Conservation (phyloP, 2,797 vertebrate genomes). For the Melanotaenia nigrans region DNA sequence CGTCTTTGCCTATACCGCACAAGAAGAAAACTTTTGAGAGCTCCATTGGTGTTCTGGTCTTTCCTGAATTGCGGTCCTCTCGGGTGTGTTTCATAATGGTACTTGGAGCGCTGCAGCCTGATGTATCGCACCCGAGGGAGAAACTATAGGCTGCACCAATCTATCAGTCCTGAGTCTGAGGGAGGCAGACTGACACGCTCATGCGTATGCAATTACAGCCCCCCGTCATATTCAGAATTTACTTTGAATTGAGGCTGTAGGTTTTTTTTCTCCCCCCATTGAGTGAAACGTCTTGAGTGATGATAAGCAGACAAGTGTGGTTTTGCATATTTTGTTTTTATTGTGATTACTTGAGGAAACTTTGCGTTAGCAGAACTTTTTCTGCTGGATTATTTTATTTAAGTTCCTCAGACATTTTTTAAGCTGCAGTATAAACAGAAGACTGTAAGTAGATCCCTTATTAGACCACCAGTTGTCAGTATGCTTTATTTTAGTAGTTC, state of each 20-base stretch:
- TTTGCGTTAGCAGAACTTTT: conserved; percentile 76
- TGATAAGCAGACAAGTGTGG: conserved; percentile 64
- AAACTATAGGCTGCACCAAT: conserved; percentile 75
- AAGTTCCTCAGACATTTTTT: conserved; percentile 29
- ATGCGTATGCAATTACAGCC: conserved; percentile 60
- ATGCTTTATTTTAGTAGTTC: conserved; percentile 46
- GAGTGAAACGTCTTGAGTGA: conserved; percentile 69
- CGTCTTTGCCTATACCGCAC: conserved; percentile 63
- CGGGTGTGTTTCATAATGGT: conserved; percentile 78
- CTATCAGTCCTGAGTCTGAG: conserved; percentile 78
- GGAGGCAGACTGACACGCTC: conserved; percentile 72
- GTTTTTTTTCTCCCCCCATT: conserved; percentile 11
- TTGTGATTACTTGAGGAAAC: conserved; percentile 83
- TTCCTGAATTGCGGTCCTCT: conserved; percentile 76
- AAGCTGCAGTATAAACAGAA: conserved; percentile 51
- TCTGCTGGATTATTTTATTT: conserved; percentile 59
- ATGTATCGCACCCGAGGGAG: conserved; percentile 79
- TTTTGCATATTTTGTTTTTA: conserved; percentile 78
- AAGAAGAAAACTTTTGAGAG: conserved; percentile 69
- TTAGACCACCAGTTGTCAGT: conserved; percentile 34
- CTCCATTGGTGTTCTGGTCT: conserved; percentile 75
- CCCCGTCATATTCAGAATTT: conserved; percentile 70
- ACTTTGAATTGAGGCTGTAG: conserved; percentile 65
- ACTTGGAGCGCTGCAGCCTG: conserved; percentile 73
- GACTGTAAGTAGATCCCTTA: conserved; percentile 41